A percentile compares a stretch with the other conserved stretches of the same genome.
Conservation (phyloP, 2,113 vertebrate species). For the Sinocyclocheilus grahami region DNA sequence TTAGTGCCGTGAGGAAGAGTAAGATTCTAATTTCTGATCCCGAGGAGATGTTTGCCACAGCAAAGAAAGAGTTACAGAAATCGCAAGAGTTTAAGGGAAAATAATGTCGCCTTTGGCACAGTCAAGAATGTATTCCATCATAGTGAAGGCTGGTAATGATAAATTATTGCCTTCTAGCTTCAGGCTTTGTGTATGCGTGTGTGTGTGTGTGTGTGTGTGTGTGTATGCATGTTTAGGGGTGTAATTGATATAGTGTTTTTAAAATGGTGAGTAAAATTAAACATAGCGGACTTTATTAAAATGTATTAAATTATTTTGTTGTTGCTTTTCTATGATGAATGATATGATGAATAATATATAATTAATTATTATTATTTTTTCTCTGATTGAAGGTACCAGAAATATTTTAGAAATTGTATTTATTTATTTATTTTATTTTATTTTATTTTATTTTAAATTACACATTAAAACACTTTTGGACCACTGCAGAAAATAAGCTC, state of each 20-base stretch:
- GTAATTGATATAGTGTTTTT: constrained; percentile 43
- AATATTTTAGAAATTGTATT: background rate
- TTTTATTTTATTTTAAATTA: too few relatives aligned
- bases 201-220: background rate
- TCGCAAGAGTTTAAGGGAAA: constrained; percentile 46
- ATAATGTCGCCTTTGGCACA: constrained; percentile 44
- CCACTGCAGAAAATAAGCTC: too few relatives aligned
- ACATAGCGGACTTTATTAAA: background rate
- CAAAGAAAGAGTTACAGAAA: constrained; percentile 58
- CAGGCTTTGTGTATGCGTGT: background rate
- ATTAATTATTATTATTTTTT: too few relatives aligned
- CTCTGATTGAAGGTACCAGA: background rate
- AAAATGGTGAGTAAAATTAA: constrained; percentile 26
- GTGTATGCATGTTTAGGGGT: background rate
- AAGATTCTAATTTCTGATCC: constrained; percentile 57
- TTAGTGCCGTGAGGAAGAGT: constrained; percentile 41
- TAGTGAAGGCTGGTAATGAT: constrained; percentile 62
- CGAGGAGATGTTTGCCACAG: constrained; percentile 57
- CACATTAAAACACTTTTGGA: background rate
- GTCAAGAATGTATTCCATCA: constrained; percentile 60
- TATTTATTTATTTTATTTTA: background rate
- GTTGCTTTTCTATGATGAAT: background rate
- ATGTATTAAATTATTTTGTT: background rate
- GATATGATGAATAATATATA: too few relatives aligned
- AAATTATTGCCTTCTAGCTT: constrained; percentile 53